These are phyloP conservation scores for Germaria angustata DNA, from an alignment of 2,888 invertebrate species.

Conservation along the genomic window DNA sequence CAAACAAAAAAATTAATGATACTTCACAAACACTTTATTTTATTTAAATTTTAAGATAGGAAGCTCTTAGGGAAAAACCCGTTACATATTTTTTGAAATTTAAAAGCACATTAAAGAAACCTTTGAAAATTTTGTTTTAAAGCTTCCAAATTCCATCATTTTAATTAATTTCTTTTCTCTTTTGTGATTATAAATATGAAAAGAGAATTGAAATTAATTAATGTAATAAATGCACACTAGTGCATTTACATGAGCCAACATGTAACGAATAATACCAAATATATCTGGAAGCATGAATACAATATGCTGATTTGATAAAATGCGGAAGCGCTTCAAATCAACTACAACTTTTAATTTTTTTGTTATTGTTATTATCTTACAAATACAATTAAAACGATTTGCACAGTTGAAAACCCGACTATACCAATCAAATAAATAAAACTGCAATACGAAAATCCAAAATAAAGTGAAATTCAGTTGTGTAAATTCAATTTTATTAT, in stretches of 20 bases:
- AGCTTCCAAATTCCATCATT: not conserved
- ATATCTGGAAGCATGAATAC: constrained; percentile 9
- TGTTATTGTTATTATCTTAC: constrained; percentile 9
- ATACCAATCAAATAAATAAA: constrained; percentile 10
- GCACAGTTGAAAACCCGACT: not conserved
- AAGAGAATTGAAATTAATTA: constrained; percentile 21
- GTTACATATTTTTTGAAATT: too few relatives aligned
- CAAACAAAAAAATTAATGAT: too few relatives aligned
- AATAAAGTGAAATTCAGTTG: constrained; percentile 41
- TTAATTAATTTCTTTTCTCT: not conserved
- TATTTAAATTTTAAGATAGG: too few relatives aligned
- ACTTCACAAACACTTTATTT: too few relatives aligned
- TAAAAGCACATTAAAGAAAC: not conserved
- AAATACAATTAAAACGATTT: constrained; percentile 46
- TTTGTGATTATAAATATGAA: not conserved
- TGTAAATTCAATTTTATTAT: not conserved
- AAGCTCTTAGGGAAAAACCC: too few relatives aligned
- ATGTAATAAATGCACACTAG: not conserved
- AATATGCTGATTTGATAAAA: constrained; percentile 49
- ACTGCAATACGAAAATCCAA: not conserved
- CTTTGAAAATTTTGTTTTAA: not conserved
- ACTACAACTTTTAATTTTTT: constrained; percentile 24
- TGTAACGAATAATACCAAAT: not conserved
- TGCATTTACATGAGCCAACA: not conserved
- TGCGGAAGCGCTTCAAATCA: constrained; percentile 45